phyloP scores from a whole-genome alignment of 2,113 vertebrate genomes.

The Edolisoma coerulescens region DNA sequence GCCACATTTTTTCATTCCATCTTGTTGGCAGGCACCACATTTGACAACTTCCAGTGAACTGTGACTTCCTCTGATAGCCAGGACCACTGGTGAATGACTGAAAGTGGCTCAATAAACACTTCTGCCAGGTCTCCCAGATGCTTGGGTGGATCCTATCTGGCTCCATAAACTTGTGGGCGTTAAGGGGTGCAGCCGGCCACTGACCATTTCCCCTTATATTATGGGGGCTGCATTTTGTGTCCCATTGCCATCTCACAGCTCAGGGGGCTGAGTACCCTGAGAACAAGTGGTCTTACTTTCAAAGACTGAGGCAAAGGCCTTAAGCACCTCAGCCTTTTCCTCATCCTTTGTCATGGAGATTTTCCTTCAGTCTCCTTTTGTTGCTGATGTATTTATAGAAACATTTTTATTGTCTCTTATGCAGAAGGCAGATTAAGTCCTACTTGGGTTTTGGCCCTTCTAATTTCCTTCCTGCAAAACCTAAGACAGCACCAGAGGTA shows the following conservation, averaged over 20 bases:
- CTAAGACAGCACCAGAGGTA: background rate
- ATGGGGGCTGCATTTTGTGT: background rate
- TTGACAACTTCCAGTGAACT: background rate
- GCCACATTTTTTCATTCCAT: background rate
- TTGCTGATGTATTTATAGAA: background rate
- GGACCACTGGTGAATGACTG: background rate
- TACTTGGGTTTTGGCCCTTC: background rate
- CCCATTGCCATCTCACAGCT: background rate
- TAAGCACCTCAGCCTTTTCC: background rate
- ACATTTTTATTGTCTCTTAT: background rate
- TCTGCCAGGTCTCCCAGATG: rapidly evolving
- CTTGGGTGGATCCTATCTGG: background rate
- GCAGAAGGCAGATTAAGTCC: background rate
- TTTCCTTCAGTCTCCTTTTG: background rate
- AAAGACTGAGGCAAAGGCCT: background rate
- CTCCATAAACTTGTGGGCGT: background rate
- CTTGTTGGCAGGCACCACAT: background rate
- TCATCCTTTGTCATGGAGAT: background rate
- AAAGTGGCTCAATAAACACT: background rate
- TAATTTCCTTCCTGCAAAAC: background rate
- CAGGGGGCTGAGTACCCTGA: background rate
- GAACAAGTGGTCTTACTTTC: background rate
- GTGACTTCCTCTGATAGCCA: background rate
- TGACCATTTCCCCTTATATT: background rate
- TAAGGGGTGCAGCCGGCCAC: background rate